Percentiles rank a stretch among this genome's conserved stretches.
These are phyloP conservation scores for Melinaea marsaeus DNA, from an alignment of 2,888 invertebrate genomes.

Conservation along the genomic window DNA sequence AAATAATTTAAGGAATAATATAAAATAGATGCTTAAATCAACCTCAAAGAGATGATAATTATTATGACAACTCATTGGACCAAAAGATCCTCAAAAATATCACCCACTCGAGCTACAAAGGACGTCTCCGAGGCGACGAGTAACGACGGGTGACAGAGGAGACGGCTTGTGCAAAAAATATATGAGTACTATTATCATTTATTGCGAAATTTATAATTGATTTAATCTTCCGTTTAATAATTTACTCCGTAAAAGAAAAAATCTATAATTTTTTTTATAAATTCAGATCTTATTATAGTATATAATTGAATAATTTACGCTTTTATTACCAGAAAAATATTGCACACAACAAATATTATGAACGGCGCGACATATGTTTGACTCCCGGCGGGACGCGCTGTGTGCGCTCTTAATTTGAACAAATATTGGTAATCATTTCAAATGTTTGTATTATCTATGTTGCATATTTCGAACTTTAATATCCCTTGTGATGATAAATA, in stretches of 20 bases:
- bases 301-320: too few relatives aligned
- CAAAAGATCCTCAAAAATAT: slow-evolving; percentile 8
- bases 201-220: too few relatives aligned
- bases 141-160: too few relatives aligned
- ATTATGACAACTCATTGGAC: slow-evolving; percentile 18
- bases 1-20: too few relatives aligned
- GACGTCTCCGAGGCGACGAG: background rate
- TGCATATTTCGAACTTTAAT: background rate
- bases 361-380: slow-evolving; percentile 30
- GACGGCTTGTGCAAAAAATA: too few relatives aligned
- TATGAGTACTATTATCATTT: too few relatives aligned
- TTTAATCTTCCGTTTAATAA: too few relatives aligned
- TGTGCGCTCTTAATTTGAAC: slow-evolving; percentile 39
- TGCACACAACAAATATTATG: background rate
- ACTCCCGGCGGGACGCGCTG: slow-evolving; percentile 32
- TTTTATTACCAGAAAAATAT: too few relatives aligned
- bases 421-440: slow-evolving; percentile 42
- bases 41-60: slow-evolving; percentile 4
- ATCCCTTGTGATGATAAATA: background rate
- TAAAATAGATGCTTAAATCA: too few relatives aligned
- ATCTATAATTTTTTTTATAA: too few relatives aligned
- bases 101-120: slow-evolving; percentile 12
- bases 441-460: slow-evolving; percentile 31
- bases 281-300: too few relatives aligned
- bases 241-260: too few relatives aligned